Evolutionary conservation across 2,113 vertebrate genomes (phyloP).

Genomic region (Odontesthes bonariensis): DNA sequence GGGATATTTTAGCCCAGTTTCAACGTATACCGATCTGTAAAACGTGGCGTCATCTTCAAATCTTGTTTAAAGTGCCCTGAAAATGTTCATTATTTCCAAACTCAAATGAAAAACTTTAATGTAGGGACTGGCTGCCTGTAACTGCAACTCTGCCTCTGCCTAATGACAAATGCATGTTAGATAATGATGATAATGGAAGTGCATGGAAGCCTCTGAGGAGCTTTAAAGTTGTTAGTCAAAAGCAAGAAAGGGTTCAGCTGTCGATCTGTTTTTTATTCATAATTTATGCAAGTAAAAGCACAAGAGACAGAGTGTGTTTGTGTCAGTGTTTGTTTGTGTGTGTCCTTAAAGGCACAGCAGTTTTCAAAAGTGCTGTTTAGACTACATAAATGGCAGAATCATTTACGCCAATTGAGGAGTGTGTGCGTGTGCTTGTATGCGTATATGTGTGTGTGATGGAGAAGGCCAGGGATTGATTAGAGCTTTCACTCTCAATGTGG

Average conservation of each 20-base stretch:
- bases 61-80: not conserved
- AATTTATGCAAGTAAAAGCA: conserved; percentile 12
- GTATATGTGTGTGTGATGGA: conserved; percentile 68
- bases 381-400: conserved; percentile 53
- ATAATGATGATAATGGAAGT: conserved; percentile 3
- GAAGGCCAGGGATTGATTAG: conserved; percentile 85
- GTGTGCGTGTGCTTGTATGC: conserved; percentile 35
- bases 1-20: conserved; percentile 30
- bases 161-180: not conserved
- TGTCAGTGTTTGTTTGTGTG: conserved; percentile 32
- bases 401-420: conserved; percentile 55
- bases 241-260: not conserved
- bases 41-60: not conserved
- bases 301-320: conserved; percentile 13
- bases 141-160: not conserved
- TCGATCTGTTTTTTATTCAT: conserved; percentile 13
- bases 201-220: not conserved
- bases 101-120: not conserved
- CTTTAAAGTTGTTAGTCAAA: not conserved
- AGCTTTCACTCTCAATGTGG: conserved; percentile 86
- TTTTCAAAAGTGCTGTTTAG: conserved; percentile 59
- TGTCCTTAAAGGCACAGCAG: conserved; percentile 61
- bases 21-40: not conserved
- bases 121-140: not conserved
- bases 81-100: not conserved